Conservation (phyloP, 1,140 invertebrate species). For the Saccostrea cuccullata region DNA sequence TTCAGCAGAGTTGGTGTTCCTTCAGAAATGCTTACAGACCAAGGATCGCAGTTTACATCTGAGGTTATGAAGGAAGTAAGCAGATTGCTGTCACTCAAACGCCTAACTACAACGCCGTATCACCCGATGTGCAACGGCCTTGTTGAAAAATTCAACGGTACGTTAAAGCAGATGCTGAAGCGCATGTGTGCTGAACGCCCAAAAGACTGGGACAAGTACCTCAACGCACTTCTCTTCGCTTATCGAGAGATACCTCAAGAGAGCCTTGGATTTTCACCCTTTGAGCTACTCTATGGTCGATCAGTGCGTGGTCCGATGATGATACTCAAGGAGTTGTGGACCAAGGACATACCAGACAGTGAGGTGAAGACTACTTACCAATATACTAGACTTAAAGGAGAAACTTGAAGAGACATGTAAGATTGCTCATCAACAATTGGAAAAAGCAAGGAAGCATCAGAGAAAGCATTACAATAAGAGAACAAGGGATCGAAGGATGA, state of each 20-base stretch:
- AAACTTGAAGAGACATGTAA: too few relatives aligned
- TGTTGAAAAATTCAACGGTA: constrained; percentile 67
- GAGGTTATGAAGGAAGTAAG: constrained; percentile 51
- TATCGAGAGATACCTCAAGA: constrained; percentile 42
- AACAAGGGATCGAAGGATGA: too few relatives aligned
- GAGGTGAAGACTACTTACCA: too few relatives aligned
- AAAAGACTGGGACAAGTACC: constrained; percentile 70
- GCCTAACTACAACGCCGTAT: constrained; percentile 55
- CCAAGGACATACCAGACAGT: too few relatives aligned
- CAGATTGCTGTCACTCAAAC: constrained; percentile 45
- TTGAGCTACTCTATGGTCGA: too few relatives aligned
- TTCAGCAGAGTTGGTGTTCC: constrained; percentile 77
- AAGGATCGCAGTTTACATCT: constrained; percentile 56
- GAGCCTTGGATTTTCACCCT: constrained; percentile 43
- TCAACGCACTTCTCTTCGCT: constrained; percentile 55
- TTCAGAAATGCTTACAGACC: constrained; percentile 63
- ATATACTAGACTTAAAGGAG: too few relatives aligned
- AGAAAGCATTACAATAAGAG: too few relatives aligned
- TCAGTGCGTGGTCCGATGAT: too few relatives aligned
- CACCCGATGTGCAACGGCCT: constrained; percentile 67
- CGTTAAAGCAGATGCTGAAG: constrained; percentile 63
- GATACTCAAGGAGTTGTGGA: too few relatives aligned
- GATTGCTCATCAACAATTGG: too few relatives aligned
- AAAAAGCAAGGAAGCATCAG: too few relatives aligned
- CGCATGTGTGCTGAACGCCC: constrained; percentile 60